A percentile compares a stretch with the other conserved stretches of the same genome.
Conservation (phyloP, 2,888 invertebrate species). For the Scaptomyza caliginosa region DNA sequence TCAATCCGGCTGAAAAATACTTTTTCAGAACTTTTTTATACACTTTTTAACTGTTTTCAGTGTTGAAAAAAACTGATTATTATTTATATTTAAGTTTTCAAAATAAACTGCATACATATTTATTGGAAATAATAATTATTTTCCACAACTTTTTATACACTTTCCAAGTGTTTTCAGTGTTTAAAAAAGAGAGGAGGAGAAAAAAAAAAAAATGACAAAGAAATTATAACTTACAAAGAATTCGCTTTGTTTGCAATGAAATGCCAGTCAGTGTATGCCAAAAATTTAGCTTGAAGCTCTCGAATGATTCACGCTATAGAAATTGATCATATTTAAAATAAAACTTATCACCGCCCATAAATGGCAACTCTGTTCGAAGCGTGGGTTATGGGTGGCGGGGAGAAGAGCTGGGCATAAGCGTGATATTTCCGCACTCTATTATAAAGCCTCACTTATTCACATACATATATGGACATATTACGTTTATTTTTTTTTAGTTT, state of each 20-base stretch:
- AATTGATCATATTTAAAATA: slow-evolving; percentile 46
- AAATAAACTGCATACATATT: too few relatives aligned
- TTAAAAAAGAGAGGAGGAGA: background rate
- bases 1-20: too few relatives aligned
- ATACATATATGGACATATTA: slow-evolving; percentile 19
- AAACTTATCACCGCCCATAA: slow-evolving; percentile 32
- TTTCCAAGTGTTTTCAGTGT: background rate
- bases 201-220: slow-evolving; percentile 5
- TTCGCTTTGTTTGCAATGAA: slow-evolving; percentile 51
- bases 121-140: too few relatives aligned
- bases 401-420: background rate
- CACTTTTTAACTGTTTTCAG: background rate
- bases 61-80: slow-evolving; percentile 1
- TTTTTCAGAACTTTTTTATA: background rate
- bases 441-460: slow-evolving; percentile 1
- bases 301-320: slow-evolving; percentile 53
- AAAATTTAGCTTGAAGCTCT: slow-evolving; percentile 25
- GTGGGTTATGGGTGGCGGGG: background rate
- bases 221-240: slow-evolving; percentile 28
- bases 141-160: background rate
- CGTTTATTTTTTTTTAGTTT: too few relatives aligned
- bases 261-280: slow-evolving; percentile 28
- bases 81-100: too few relatives aligned
- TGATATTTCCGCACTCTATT: slow-evolving; percentile 23
- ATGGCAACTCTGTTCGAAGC: slow-evolving; percentile 23